Evolutionary conservation across 2,888 invertebrate genomes (phyloP).

Genomic region (Scaptomyza polygonia): DNA sequence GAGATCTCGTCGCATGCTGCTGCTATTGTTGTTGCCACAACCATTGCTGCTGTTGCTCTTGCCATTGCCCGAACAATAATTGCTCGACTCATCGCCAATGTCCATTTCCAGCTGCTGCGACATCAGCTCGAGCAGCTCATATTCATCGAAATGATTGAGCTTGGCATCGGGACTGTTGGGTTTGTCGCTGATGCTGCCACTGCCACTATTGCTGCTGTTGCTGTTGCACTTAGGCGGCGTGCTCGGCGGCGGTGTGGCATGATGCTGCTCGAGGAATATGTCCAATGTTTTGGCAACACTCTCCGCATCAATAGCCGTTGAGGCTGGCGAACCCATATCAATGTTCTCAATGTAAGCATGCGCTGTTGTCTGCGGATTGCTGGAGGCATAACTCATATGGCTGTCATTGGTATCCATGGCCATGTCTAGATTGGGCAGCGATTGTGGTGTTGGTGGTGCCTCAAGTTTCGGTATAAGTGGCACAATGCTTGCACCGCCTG

Average conservation of each 20-base stretch:
- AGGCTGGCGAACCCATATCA: conserved; percentile 82
- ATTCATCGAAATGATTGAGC: conserved; percentile 83
- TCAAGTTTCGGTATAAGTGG: conserved; percentile 73
- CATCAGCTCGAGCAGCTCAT: conserved; percentile 83
- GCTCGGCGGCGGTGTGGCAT: conserved; percentile 67
- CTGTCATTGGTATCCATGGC: conserved; percentile 73
- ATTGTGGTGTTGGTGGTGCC: conserved; percentile 62
- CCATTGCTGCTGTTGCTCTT: conserved; percentile 29
- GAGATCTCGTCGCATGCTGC: conserved; percentile 80
- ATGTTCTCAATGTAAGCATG: conserved; percentile 80
- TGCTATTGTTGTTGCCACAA: conserved; percentile 32
- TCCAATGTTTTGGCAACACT: conserved; percentile 83
- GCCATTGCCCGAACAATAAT: conserved; percentile 39
- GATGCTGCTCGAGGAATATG: conserved; percentile 82
- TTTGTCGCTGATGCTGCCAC: conserved; percentile 47
- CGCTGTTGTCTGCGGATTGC: conserved; percentile 24
- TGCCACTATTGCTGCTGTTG: conserved; percentile 42
- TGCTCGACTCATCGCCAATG: conserved; percentile 83
- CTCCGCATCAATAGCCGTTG: conserved; percentile 77
- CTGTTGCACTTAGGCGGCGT: conserved; percentile 61
- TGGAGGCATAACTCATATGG: conserved; percentile 38
- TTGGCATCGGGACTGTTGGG: conserved; percentile 75
- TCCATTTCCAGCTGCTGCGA: conserved; percentile 86
- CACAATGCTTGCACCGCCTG: conserved; percentile 60
- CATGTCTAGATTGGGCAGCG: conserved; percentile 44